Percentiles rank a stretch among this genome's conserved stretches.
Conservation (phyloP, 2,888 invertebrate species). For the Caenorhabditis becei region DNA sequence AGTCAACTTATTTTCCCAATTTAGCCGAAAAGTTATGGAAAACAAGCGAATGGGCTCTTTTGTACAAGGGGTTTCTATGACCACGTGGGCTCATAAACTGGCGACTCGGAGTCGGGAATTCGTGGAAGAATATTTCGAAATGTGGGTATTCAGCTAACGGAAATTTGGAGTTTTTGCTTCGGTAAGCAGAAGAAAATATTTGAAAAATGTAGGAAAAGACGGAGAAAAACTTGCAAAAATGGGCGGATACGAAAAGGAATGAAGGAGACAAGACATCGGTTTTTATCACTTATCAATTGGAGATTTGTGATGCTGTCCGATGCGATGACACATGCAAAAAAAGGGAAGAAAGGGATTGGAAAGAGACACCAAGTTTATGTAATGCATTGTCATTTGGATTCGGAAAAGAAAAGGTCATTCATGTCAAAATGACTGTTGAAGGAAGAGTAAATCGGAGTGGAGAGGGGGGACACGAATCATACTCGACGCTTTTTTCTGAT, state of each 20-base stretch:
- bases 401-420: slow-evolving; percentile 44
- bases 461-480: background rate
- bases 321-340: slow-evolving; percentile 2
- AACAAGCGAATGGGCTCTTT: no score
- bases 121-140: background rate
- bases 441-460: slow-evolving; percentile 30
- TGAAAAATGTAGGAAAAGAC: background rate
- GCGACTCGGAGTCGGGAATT: background rate
- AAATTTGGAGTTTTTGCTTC: slow-evolving; percentile 12
- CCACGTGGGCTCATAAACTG: no score
- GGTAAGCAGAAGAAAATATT: slow-evolving; percentile 1
- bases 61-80: no score
- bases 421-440: slow-evolving; percentile 47
- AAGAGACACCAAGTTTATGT: slow-evolving; percentile 34
- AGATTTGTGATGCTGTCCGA: slow-evolving; percentile 52
- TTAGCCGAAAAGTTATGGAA: background rate
- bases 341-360: background rate
- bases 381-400: slow-evolving; percentile 24
- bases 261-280: slow-evolving; percentile 13
- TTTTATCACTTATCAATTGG: slow-evolving; percentile 37
- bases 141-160: background rate
- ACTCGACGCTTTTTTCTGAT: background rate
- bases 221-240: slow-evolving; percentile 38
- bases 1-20: slow-evolving; percentile 17
- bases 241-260: slow-evolving; percentile 10